Base-by-base conservation (phyloP, 2,888 invertebrate genomes). In the Serripes groenlandicus region DNA sequence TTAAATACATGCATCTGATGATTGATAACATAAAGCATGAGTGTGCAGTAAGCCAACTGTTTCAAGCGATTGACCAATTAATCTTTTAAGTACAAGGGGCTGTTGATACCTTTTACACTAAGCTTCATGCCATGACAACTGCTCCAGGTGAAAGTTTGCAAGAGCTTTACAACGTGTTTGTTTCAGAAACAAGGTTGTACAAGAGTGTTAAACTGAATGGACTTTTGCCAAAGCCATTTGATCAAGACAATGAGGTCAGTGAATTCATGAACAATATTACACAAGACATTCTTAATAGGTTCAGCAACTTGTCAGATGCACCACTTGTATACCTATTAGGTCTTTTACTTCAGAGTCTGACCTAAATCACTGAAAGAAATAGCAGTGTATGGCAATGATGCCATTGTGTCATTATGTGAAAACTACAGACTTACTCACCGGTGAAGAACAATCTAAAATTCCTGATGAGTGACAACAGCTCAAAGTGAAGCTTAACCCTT, bases 1-100 rank as follows among this genome's bases (percentile, higher is more conserved):
- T 81, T 9, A 81, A 81, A 30, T 77, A 77, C 37, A 56, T 82
- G 42, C 58, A 78, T 64, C 37, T 82, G 15, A 71, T 78, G 71
- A 35, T 78, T 54, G 83, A 79, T 42, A 54, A 74, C 15, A 32
- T 81, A 11, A 54, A 7, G 18, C 26, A 37, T 71, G 70, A 78
- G 1, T 71, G 56, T 52, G 56, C 23, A 37, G 66, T 68, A n/a
- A 74, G 72, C 34, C 66, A 81, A 42, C 58, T 56, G 37, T 81
- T 81, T 23, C 81, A 73, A 32, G 30, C 60, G 15, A 34, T 15
- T 42, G 74, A 79, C n/a, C 42, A 73, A 32, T 35, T 68, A 0
- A 72, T 80, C 5, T 62, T 73, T 37, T 73, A 76, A 73, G 42
- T 56, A 15, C 52, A 56, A 37, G 75, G 76, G 37, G 69, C 62